Base-by-base conservation (phyloP, 2,113 vertebrate species). In the Colius striatus region DNA sequence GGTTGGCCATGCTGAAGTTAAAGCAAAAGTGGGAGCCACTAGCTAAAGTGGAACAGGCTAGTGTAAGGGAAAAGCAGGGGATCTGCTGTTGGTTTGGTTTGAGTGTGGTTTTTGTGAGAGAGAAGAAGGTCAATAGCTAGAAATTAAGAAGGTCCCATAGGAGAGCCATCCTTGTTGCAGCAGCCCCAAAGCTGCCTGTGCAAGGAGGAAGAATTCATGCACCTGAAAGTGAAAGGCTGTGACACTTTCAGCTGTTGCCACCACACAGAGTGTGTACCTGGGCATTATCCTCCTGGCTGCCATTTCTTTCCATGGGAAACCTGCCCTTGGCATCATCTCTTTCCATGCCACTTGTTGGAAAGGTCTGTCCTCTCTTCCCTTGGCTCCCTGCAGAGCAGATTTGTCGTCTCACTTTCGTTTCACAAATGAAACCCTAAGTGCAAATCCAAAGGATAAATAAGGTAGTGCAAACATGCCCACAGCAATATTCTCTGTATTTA, bases 381-480 rank as follows among this genome's bases (percentile, higher is more conserved):
- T 84, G 89, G 81, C 84, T 94, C 71, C 83, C 92, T 89, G 51
- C 41, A 68, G 66, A 68, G 62, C 62, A 94, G 84, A 95, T 89
- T 96, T 95, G 94, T 73, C 55, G 62, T 79, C 84, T 84, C 41
- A 67, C 91, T 95, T 92, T 79, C 43, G 50, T 95, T 95, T 89
- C 87, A 89, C 84, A 94, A 94, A 95, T 87, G 95, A 96, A 95
- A 84, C 30, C 51, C 54, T 21, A 76, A 92, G 81, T 32, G 43
- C 87, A 91, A 94, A 95, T 91, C 89, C 84, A 60, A 91, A 92
- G 84, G 67, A 92, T 89, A 92, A 95, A 89, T 94, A 95, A 91
- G 18, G 1, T 36, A 76, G 78, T 79, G 63, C 87, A 95, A 91
- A 85, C 71, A 22, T 79, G 91, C 89, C 81, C 5, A 2, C 36